Conservation (phyloP, 2,888 invertebrate genomes). For the Camptogramma bilineatum region DNA sequence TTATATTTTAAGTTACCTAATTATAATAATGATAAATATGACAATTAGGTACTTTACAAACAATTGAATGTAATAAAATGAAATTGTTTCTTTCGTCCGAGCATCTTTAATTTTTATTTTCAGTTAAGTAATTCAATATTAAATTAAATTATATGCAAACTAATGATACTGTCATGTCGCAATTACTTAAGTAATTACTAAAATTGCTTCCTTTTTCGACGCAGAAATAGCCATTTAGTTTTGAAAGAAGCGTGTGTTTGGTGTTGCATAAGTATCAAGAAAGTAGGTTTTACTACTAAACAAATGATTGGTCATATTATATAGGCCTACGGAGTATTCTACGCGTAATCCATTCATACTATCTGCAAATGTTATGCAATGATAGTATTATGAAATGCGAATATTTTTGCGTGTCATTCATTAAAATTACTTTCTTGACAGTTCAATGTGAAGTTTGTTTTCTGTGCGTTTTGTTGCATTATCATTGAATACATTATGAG, state of each 20-base stretch:
- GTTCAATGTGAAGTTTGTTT: background rate
- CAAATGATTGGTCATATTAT: constrained; percentile 3
- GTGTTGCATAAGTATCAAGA: constrained; percentile 5
- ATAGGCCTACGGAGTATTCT: constrained; percentile 15
- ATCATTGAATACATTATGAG: too few relatives aligned
- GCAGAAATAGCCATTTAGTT: background rate
- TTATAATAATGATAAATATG: too few relatives aligned
- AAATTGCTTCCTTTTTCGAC: too few relatives aligned
- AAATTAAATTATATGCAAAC: too few relatives aligned
- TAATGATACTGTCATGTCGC: too few relatives aligned
- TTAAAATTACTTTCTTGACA: background rate
- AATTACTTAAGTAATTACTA: too few relatives aligned
- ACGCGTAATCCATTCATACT: constrained; percentile 18
- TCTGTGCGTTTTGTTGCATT: background rate
- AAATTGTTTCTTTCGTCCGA: too few relatives aligned
- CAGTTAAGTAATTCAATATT: too few relatives aligned
- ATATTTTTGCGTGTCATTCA: constrained; percentile 2
- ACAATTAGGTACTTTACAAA: too few relatives aligned
- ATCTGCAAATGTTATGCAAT: constrained; percentile 22
- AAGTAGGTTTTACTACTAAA: constrained; percentile 6
- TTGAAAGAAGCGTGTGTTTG: background rate
- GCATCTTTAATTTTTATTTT: too few relatives aligned
- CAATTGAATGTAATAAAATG: too few relatives aligned
- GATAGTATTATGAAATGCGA: constrained; percentile 7
- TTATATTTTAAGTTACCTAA: too few relatives aligned